Evolutionary conservation across 2,797 vertebrate genomes (phyloP).

Genomic region (Microhierax caerulescens): DNA sequence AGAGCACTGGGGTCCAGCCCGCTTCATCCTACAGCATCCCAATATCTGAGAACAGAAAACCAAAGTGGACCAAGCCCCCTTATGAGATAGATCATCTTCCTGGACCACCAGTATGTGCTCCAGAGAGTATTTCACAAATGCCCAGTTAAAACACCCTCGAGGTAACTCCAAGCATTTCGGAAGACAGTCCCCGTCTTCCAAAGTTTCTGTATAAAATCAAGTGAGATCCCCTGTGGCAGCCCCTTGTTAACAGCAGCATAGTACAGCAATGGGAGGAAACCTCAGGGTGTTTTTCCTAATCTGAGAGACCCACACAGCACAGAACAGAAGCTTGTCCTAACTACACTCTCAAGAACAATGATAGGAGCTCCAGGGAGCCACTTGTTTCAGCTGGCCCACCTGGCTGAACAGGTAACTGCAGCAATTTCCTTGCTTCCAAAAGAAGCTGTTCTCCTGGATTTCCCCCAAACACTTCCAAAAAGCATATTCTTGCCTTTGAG

Average conservation of each 20-base stretch:
- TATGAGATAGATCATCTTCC: not conserved
- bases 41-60: not conserved
- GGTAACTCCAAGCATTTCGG: not conserved
- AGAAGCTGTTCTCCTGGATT: not conserved
- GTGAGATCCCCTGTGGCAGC: not conserved
- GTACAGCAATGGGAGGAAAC: not conserved
- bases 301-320: fast-evolving
- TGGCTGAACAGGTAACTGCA: not conserved
- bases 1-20: not conserved
- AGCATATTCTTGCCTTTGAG: not conserved
- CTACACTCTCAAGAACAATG: not conserved
- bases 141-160: not conserved
- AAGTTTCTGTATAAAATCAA: not conserved
- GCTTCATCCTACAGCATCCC: not conserved
- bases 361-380: not conserved
- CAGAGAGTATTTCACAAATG: not conserved
- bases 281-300: not conserved
- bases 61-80: not conserved
- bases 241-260: not conserved
- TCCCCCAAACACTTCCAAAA: not conserved
- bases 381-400: not conserved
- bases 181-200: not conserved
- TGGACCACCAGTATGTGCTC: not conserved
- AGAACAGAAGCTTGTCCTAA: not conserved
- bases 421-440: not conserved